Conservation (phyloP, 2,888 invertebrate species). For the Hirtodrosophila cameraria region DNA sequence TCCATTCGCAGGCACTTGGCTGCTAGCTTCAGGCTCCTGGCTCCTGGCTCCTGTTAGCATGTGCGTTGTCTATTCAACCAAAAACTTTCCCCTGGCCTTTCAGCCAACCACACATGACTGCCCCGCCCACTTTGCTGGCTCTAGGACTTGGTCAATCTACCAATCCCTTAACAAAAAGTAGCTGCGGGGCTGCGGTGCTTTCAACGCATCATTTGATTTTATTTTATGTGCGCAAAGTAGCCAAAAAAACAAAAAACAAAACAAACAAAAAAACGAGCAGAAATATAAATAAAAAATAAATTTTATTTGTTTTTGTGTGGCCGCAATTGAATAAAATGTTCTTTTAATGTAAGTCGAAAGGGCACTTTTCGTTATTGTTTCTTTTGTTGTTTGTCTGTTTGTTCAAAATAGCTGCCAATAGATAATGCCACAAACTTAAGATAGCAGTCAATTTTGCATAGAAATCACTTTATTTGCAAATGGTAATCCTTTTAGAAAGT, state of each 20-base stretch:
- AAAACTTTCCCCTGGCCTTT: slow-evolving; percentile 39
- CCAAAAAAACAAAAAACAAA: slow-evolving; percentile 48
- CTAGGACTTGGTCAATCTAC: slow-evolving; percentile 22
- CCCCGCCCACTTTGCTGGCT: slow-evolving; percentile 24
- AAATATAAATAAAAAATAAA: slow-evolving; percentile 68
- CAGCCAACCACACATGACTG: slow-evolving; percentile 48
- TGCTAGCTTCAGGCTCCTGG: slow-evolving; percentile 6
- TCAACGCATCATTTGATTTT: slow-evolving; percentile 80
- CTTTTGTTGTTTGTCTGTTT: not conserved
- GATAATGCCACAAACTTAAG: slow-evolving; percentile 22
- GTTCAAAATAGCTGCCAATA: slow-evolving; percentile 22
- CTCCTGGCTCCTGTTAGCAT: slow-evolving; percentile 17
- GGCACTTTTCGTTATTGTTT: slow-evolving; percentile 49
- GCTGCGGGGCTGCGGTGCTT: slow-evolving; percentile 64
- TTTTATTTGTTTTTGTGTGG: slow-evolving; percentile 80
- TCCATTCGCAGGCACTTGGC: slow-evolving; percentile 24
- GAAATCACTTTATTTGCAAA: slow-evolving; percentile 50
- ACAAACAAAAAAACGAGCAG: slow-evolving; percentile 37
- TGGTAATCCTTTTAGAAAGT: not conserved
- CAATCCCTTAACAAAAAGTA: slow-evolving; percentile 48
- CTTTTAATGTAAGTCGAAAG: slow-evolving; percentile 69
- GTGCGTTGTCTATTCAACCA: slow-evolving; percentile 75
- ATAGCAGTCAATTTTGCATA: slow-evolving; percentile 25
- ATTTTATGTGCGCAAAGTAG: slow-evolving; percentile 78
- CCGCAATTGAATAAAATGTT: slow-evolving; percentile 82